Percentiles rank a stretch among this genome's conserved stretches.
Conservation (phyloP, 2,797 vertebrate species). For the Anabacerthia variegaticeps region DNA sequence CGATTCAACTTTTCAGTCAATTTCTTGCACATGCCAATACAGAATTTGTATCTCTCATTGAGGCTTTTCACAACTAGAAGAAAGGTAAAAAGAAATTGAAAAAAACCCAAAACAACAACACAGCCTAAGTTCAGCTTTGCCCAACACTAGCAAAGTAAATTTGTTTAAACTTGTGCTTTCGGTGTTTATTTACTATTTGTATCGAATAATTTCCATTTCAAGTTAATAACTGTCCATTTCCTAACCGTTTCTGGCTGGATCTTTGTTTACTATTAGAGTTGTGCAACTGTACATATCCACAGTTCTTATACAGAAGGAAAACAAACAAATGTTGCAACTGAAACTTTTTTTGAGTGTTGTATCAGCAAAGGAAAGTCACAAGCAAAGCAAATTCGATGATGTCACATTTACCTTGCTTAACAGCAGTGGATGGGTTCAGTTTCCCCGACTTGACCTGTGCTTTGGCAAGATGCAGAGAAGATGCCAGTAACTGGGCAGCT, state of each 20-base stretch:
- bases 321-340: background rate
- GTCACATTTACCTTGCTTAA: conserved; percentile 88
- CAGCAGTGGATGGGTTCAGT: conserved; percentile 92
- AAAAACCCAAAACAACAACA: background rate
- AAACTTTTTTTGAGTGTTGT: background rate
- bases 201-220: background rate
- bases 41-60: conserved; percentile 95
- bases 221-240: background rate
- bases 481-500: conserved; percentile 91
- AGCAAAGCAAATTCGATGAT: background rate
- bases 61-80: conserved; percentile 90
- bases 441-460: conserved; percentile 94
- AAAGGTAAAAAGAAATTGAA: background rate
- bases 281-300: background rate
- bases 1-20: conserved; percentile 92
- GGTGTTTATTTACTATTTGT: background rate
- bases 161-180: background rate
- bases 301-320: background rate
- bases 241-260: background rate
- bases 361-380: background rate
- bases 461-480: conserved; percentile 94
- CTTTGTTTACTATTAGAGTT: background rate
- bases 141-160: background rate
- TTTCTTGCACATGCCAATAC: conserved; percentile 91
- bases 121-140: background rate